Conservation (phyloP, 2,888 invertebrate genomes). For the Vanessa cardui region DNA sequence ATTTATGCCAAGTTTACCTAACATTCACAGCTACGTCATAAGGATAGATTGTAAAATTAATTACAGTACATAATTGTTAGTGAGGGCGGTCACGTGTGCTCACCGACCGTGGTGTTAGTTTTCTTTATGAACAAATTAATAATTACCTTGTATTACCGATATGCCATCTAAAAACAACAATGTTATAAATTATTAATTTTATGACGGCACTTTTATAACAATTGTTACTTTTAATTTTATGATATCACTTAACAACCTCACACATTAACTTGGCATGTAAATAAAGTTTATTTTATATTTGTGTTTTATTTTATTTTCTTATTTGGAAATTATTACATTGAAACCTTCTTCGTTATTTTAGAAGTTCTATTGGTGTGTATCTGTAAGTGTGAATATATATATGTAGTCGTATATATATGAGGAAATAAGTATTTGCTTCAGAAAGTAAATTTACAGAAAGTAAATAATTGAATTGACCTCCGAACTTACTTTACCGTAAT, state of each 20-base stretch:
- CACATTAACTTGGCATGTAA: conserved; percentile 18
- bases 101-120: conserved; percentile 61
- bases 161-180: conserved; percentile 77
- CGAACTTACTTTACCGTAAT: no score
- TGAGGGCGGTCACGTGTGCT: conserved; percentile 45
- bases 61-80: conserved; percentile 20
- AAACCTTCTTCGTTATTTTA: background rate
- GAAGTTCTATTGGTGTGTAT: no score
- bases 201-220: conserved; percentile 62
- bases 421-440: no score
- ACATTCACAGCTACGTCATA: conserved; percentile 5
- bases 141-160: conserved; percentile 65
- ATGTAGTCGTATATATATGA: no score
- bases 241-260: conserved; percentile 58
- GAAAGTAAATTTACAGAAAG: no score
- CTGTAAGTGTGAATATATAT: no score
- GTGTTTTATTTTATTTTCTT: background rate
- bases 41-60: conserved; percentile 16
- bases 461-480: no score
- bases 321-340: background rate
- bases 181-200: conserved; percentile 78
- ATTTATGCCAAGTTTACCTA: no score
- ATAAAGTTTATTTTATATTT: background rate
- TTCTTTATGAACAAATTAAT: conserved; percentile 75
- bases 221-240: conserved; percentile 68